Conservation (phyloP, 2,797 vertebrate species). For the Clamator glandarius region DNA sequence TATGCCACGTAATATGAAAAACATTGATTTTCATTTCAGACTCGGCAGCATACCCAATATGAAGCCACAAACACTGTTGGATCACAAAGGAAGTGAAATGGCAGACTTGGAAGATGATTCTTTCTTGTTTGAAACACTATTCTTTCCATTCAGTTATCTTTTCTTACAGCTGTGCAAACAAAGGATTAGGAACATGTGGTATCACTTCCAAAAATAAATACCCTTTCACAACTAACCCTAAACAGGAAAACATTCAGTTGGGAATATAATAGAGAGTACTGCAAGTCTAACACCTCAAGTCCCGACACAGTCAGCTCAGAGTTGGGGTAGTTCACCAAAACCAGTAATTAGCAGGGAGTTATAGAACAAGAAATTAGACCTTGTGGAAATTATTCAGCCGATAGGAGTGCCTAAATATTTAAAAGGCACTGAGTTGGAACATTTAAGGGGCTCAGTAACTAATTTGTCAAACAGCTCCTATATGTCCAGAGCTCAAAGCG, state of each 20-base stretch:
- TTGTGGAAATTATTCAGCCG: background rate
- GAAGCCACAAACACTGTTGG: background rate
- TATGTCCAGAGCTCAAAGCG: background rate
- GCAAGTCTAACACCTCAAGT: background rate
- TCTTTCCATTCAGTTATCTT: slow-evolving; percentile 14
- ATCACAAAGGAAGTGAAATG: slow-evolving; percentile 13
- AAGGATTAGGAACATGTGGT: slow-evolving; percentile 28
- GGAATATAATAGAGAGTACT: background rate
- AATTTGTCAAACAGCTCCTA: background rate
- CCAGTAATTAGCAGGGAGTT: background rate
- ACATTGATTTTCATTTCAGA: slow-evolving; percentile 25
- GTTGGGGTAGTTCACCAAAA: background rate
- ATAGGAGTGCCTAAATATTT: background rate
- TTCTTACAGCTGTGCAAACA: slow-evolving; percentile 67
- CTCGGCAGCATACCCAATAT: background rate
- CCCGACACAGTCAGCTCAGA: slow-evolving; percentile 12
- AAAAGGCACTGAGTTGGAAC: background rate
- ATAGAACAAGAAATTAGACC: background rate
- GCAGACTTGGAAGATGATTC: slow-evolving; percentile 4
- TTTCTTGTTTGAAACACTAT: slow-evolving; percentile 1
- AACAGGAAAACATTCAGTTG: background rate
- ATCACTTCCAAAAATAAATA: slow-evolving; percentile 54
- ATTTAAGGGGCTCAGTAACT: background rate
- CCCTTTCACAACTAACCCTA: slow-evolving; percentile 6
- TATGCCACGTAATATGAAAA: slow-evolving; percentile 2